These are phyloP conservation scores for Tichodroma muraria DNA, from an alignment of 2,113 vertebrate species.

Conservation along the genomic window DNA sequence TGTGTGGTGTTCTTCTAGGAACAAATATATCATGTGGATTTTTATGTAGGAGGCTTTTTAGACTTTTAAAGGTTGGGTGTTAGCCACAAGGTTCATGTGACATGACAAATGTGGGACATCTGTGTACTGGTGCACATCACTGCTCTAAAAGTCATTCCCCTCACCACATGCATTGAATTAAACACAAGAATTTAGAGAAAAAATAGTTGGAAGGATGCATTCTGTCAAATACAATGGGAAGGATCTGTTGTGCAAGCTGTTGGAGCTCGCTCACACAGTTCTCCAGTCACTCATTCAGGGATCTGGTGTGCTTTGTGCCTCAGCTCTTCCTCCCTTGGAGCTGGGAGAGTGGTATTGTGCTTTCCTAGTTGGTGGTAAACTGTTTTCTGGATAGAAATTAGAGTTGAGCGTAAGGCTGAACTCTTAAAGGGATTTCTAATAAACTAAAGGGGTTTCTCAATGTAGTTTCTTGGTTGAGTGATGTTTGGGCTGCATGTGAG, in stretches of 20 bases:
- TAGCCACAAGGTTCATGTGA: conserved; percentile 37
- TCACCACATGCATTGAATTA: conserved; percentile 42
- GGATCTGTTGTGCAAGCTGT: background rate
- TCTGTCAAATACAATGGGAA: background rate
- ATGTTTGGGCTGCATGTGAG: background rate
- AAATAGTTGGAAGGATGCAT: conserved; percentile 18
- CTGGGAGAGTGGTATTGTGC: background rate
- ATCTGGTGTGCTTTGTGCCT: background rate
- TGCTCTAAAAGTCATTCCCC: conserved; percentile 23
- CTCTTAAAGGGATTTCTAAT: background rate
- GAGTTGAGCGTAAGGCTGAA: background rate
- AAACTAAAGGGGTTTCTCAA: background rate
- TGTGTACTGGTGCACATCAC: conserved; percentile 31
- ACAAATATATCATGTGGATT: conserved; percentile 28
- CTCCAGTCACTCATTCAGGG: background rate
- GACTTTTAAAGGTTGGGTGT: background rate
- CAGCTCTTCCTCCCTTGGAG: background rate
- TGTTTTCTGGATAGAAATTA: background rate
- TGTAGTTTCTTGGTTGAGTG: background rate
- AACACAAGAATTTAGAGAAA: conserved; percentile 14
- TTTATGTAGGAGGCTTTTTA: conserved; percentile 38
- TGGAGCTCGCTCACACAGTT: background rate
- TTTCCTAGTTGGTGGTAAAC: background rate
- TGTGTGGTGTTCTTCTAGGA: conserved; percentile 37
- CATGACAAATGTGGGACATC: conserved; percentile 53